phyloP scores from a whole-genome alignment of 2,113 vertebrate species.

The Nerophis ophidion region DNA sequence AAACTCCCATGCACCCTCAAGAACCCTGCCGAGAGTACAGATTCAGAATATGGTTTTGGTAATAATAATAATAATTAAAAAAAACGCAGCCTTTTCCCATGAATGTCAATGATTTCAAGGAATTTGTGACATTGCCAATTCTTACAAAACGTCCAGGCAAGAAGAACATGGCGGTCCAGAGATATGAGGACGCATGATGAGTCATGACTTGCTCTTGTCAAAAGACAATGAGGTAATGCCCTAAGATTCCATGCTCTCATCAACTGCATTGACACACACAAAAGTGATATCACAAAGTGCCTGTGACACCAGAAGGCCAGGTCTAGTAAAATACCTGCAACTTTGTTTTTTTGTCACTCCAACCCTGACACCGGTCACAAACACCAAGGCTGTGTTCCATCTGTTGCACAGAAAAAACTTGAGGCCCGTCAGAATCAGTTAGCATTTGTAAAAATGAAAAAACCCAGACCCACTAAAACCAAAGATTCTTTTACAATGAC shows the following conservation, averaged over 20 bases:
- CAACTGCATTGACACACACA: constrained; percentile 1
- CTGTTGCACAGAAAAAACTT: not conserved
- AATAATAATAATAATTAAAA: too few relatives aligned
- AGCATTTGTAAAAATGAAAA: not conserved
- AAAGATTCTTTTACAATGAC: not conserved
- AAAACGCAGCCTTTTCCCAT: too few relatives aligned
- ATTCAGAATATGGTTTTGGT: too few relatives aligned
- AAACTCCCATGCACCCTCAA: too few relatives aligned
- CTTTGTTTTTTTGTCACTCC: not conserved
- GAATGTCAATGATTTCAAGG: too few relatives aligned
- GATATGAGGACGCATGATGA: too few relatives aligned
- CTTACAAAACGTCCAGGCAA: too few relatives aligned
- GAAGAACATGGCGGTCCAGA: too few relatives aligned
- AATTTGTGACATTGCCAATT: too few relatives aligned
- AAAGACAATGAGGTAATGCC: not conserved
- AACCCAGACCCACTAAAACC: not conserved
- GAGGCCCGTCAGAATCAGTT: not conserved
- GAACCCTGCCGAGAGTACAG: too few relatives aligned
- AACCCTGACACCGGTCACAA: too few relatives aligned
- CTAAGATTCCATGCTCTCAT: not conserved
- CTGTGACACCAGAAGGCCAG: not conserved
- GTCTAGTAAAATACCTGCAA: not conserved
- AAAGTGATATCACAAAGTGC: constrained; percentile 8
- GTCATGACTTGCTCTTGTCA: not conserved
- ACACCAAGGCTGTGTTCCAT: too few relatives aligned